Percentiles rank a stretch among this genome's conserved stretches.
Conservation (phyloP, 2,888 invertebrate species). For the Agrochola lota region DNA sequence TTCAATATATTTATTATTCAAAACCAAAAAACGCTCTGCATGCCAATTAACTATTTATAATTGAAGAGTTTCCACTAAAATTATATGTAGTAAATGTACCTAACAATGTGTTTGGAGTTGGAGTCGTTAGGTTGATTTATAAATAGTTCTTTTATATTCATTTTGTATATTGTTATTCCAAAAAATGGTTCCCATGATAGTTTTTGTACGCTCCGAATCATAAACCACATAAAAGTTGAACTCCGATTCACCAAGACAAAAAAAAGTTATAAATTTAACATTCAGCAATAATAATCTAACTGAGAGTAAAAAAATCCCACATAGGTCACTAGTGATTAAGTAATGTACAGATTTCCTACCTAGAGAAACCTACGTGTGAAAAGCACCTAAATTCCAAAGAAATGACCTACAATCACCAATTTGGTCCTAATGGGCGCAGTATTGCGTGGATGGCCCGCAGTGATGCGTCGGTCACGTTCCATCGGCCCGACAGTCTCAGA, state of each 20-base stretch:
- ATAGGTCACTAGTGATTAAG: neutral
- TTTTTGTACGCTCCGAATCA: neutral
- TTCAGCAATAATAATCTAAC: neutral
- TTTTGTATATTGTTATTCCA: too few relatives aligned
- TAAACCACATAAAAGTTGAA: neutral
- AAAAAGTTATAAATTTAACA: neutral
- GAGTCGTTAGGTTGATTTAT: conserved; percentile 6
- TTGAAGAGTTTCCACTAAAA: conserved; percentile 11
- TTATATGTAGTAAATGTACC: neutral
- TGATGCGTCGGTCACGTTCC: conserved; percentile 68
- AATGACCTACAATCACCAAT: conserved; percentile 33
- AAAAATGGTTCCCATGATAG: neutral
- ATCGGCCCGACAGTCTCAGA: conserved; percentile 46
- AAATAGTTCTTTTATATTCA: neutral
- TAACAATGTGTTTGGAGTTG: neutral
- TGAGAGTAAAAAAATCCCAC: too few relatives aligned
- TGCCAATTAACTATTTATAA: conserved; percentile 25
- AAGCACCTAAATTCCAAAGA: conserved; percentile 30
- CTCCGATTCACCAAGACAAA: neutral
- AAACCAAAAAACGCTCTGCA: conserved; percentile 10
- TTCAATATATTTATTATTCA: neutral
- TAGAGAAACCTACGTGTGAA: conserved; percentile 1
- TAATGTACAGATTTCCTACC: neutral
- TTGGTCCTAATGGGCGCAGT: conserved; percentile 57
- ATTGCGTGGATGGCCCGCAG: conserved; percentile 66